phyloP scores from a whole-genome alignment of 2,888 invertebrate genomes.

The Amblyjoppa proteus region DNA sequence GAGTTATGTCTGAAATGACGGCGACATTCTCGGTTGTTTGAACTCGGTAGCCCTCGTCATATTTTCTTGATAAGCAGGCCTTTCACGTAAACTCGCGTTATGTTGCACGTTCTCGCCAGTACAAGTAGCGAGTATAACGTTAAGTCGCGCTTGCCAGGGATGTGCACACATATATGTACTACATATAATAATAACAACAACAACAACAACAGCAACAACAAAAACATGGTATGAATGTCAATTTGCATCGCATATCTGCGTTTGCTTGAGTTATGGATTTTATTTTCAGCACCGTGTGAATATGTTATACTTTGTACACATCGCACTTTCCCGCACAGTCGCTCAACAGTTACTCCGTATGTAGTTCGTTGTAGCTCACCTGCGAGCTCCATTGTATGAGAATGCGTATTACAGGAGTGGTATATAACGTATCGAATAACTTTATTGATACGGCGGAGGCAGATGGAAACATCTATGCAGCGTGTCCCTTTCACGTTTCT shows the following conservation, averaged over 20 bases:
- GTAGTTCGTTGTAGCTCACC: slow-evolving; percentile 47
- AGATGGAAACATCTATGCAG: slow-evolving; percentile 50
- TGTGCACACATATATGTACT: too few species aligned
- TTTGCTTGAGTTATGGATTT: slow-evolving; percentile 18
- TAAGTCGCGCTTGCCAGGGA: too few species aligned
- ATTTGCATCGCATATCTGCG: background rate
- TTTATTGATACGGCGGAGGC: slow-evolving; percentile 60
- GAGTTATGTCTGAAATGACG: too few species aligned
- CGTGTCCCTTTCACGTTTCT: slow-evolving; percentile 2
- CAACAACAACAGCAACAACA: background rate
- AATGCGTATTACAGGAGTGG: slow-evolving; percentile 48
- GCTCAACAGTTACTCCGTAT: slow-evolving; percentile 3
- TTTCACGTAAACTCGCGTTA: too few species aligned
- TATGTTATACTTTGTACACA: slow-evolving; percentile 18
- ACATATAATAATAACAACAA: too few species aligned
- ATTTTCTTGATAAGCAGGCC: too few species aligned
- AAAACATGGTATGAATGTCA: slow-evolving; percentile 1
- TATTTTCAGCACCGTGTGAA: slow-evolving; percentile 17
- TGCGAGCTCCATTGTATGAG: slow-evolving; percentile 22
- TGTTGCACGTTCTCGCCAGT: too few species aligned
- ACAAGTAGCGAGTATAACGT: too few species aligned
- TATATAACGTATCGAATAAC: slow-evolving; percentile 62
- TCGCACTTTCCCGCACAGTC: background rate
- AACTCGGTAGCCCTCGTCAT: too few species aligned
- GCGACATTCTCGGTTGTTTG: too few species aligned